Conservation (phyloP, 2,797 vertebrate genomes). For the Spinus pinus region DNA sequence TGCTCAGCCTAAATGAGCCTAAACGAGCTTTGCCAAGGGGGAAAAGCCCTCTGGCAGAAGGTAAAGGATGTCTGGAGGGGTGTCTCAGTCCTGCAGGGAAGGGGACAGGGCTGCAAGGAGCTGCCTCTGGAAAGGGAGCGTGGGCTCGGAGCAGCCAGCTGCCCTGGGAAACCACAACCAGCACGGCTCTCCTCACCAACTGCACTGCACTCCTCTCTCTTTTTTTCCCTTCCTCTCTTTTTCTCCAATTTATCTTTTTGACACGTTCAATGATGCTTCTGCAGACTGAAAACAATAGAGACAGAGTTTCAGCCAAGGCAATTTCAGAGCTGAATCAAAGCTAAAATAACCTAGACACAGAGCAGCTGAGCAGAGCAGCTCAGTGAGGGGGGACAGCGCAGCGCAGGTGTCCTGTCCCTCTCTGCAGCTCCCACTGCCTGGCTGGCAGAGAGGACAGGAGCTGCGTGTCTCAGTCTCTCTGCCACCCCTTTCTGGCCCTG, state of each 20-base stretch:
- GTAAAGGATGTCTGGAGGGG: not conserved
- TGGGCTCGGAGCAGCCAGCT: not conserved
- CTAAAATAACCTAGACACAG: not conserved
- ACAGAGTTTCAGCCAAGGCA: conserved; percentile 36
- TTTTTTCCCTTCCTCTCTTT: not conserved
- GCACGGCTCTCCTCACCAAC: not conserved
- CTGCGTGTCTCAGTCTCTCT: not conserved
- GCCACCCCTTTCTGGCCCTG: not conserved
- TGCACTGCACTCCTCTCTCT: not conserved
- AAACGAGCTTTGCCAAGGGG: not conserved
- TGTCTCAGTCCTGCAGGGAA: not conserved
- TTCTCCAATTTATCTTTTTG: conserved; percentile 51
- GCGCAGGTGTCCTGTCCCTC: not conserved
- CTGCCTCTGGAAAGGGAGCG: not conserved
- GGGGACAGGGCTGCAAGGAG: not conserved
- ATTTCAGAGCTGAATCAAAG: conserved; percentile 28
- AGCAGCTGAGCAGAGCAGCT: conserved; percentile 5
- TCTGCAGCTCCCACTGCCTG: not conserved
- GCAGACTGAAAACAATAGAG: conserved; percentile 43
- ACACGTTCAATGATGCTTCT: conserved; percentile 10
- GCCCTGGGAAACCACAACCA: not conserved
- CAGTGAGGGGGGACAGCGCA: not conserved
- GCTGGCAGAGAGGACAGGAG: not conserved
- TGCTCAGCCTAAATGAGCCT: not conserved
- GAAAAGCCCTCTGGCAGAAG: not conserved